Conservation (phyloP, 2,113 vertebrate genomes). For the Cervus canadensis region DNA sequence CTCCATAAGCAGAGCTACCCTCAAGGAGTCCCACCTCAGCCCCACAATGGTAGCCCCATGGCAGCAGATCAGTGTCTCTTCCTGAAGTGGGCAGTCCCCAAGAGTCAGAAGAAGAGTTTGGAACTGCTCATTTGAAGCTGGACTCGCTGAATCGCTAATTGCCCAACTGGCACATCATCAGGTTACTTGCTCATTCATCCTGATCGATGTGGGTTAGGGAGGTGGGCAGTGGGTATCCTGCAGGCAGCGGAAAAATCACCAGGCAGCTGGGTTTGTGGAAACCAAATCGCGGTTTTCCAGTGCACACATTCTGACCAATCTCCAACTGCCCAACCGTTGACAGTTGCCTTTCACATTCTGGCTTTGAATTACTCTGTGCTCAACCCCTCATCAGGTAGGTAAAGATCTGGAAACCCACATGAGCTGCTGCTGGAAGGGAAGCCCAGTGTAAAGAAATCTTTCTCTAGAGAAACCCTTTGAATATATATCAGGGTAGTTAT, state of each 20-base stretch:
- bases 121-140: neutral
- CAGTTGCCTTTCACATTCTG: conserved; percentile 23
- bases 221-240: neutral
- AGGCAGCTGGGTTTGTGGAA: neutral
- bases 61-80: neutral
- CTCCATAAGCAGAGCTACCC: neutral
- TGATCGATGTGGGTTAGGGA: neutral
- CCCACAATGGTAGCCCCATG: no score
- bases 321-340: neutral
- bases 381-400: neutral
- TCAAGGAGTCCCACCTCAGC: neutral
- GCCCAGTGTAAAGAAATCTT: neutral
- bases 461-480: neutral
- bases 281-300: neutral
- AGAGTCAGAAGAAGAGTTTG: neutral
- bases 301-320: neutral
- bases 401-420: conserved; percentile 20
- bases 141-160: neutral
- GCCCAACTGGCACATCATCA: neutral
- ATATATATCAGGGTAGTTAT: neutral
- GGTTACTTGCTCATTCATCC: neutral
- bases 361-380: neutral
- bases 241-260: neutral
- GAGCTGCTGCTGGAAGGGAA: neutral
- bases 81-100: neutral